phyloP scores from a whole-genome alignment of 2,888 invertebrate species.

The Cenopis cana region DNA sequence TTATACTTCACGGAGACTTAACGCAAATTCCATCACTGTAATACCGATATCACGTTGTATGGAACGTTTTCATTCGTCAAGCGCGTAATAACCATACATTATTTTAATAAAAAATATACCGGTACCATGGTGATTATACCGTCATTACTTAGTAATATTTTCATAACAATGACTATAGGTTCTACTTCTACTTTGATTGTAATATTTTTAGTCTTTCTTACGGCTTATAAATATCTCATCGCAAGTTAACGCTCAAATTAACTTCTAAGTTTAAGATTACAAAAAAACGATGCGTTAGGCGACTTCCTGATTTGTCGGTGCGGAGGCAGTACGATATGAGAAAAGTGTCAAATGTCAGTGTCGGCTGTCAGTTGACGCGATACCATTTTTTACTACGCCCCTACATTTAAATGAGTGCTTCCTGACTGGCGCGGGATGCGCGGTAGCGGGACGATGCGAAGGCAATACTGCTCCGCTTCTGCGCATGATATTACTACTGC shows the following conservation, averaged over 20 bases:
- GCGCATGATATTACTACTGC: no score
- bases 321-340: no score
- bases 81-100: neutral
- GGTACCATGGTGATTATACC: neutral
- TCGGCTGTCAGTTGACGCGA: no score
- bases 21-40: neutral
- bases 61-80: conserved; percentile 3
- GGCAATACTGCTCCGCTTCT: no score
- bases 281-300: neutral
- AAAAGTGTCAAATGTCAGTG: no score
- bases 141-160: neutral
- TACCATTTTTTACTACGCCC: no score
- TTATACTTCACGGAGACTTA: neutral
- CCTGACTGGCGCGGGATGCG: no score
- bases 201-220: neutral
- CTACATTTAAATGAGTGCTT: no score
- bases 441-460: no score
- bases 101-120: neutral
- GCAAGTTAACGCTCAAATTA: neutral
- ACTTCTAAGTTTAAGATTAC: neutral
- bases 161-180: conserved; percentile 1
- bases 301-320: no score
- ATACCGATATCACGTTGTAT: neutral
- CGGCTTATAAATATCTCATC: no score
- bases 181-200: no score